Evolutionary conservation across 2,797 vertebrate genomes (phyloP), one percentile per base, ranked within the genome.

Genomic region (Rhodeus uyekii): DNA sequence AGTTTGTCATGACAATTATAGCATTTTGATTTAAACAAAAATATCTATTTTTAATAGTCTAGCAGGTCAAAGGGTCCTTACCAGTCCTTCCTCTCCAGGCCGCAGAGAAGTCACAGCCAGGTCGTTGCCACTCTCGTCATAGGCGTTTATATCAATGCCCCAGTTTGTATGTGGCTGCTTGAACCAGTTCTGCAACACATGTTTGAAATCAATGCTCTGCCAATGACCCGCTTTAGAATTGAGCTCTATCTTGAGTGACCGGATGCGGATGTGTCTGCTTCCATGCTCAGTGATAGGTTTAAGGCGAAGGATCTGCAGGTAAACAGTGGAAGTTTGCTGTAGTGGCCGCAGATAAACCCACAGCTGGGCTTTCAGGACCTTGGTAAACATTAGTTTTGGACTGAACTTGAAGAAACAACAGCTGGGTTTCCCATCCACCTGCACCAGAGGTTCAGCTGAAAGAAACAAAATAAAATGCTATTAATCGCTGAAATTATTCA

Each of bases 341-440:
- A 99, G 94, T 0, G 98, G 98, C 58, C 96, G 95, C 87, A 99
- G 95, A 93, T 99, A 99, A 63, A 99, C 98, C 98, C 98, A 99
- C 65, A 99, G 94, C 94, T 99, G 97, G 75, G 98, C 98, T 94
- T 99, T 99, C 90, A 99, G 93, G 88, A 99, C 98, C 93, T 99
- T 99, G 87, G 97, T 99, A 94, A 99, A 98, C 97, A 99, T 99
- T 88, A 99, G 92, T 92, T 99, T 99, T 91, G 98, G 97, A 92
- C 97, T 99, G 94, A 99, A 99, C 94, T 99, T 98, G 95, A 99
- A 99, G 93, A 98, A 98, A 92, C 98, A 99, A 92, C 98, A 99
- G 90, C 95, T 96, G 24, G 98, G 98, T 89, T 95, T 98, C 81
- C 98, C 97, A 29, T 99, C 98, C 89, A 98, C 95, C 94, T 98